Conservation (phyloP, 1,140 invertebrate species). For the Ericerus pela region DNA sequence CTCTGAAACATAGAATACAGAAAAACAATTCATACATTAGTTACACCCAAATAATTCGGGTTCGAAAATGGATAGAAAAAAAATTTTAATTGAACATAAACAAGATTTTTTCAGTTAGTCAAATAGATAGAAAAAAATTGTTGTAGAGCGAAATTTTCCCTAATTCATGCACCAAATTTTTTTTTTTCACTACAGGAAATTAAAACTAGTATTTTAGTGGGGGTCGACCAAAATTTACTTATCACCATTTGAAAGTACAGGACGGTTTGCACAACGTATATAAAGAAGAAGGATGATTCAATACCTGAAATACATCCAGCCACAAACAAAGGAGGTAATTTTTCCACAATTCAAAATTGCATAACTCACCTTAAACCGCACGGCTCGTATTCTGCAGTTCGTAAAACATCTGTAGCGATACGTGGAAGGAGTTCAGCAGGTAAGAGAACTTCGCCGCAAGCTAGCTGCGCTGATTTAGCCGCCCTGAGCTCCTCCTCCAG, state of each 20-base stretch:
- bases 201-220: too few species aligned
- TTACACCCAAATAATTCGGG: background rate
- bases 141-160: background rate
- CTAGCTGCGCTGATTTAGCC: constrained; percentile 58
- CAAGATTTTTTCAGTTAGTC: background rate
- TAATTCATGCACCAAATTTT: background rate
- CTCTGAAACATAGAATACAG: constrained; percentile 33
- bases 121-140: constrained; percentile 22
- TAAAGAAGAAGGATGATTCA: too few species aligned
- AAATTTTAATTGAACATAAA: background rate
- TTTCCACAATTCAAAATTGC: too few species aligned
- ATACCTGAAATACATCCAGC: too few species aligned
- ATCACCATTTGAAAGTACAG: too few species aligned
- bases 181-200: too few species aligned
- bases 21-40: background rate
- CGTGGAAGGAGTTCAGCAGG: constrained; percentile 58
- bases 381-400: constrained; percentile 66
- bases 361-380: constrained; percentile 51
- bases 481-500: constrained; percentile 57
- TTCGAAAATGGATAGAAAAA: background rate
- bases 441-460: constrained; percentile 62
- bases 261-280: too few species aligned
- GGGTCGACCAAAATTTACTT: too few species aligned
- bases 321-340: too few species aligned
- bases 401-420: constrained; percentile 56